These are phyloP conservation scores for Aphidius ervi DNA, from an alignment of 1,140 invertebrate species.

Conservation along the genomic window DNA sequence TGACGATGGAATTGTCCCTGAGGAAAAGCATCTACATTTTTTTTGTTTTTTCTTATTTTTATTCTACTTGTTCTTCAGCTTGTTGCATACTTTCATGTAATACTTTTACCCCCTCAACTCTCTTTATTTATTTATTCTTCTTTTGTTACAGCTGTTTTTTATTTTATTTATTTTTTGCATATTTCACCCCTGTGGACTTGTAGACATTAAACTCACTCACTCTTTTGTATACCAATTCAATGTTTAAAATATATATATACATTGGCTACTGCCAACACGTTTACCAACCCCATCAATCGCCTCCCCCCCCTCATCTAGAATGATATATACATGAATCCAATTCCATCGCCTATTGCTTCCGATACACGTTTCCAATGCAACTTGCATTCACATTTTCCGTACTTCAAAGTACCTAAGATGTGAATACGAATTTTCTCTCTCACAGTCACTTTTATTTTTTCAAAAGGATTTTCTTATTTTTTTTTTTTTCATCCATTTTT, in stretches of 20 bases:
- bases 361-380: background rate
- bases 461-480: background rate
- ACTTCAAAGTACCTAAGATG: slow-evolving; percentile 6
- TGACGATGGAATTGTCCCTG: slow-evolving; percentile 37
- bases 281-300: background rate
- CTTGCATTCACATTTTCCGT: slow-evolving; percentile 4
- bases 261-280: slow-evolving; percentile 17
- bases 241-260: background rate
- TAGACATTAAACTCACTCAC: too few relatives aligned
- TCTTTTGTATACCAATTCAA: too few relatives aligned
- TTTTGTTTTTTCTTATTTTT: background rate
- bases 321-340: background rate
- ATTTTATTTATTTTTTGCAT: slow-evolving; percentile 3
- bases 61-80: background rate
- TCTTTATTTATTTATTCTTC: background rate
- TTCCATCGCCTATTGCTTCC: background rate
- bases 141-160: background rate
- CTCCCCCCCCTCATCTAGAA: background rate
- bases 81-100: slow-evolving; percentile 28
- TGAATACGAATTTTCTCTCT: slow-evolving; percentile 5
- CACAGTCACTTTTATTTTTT: background rate
- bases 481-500: background rate
- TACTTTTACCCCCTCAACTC: background rate
- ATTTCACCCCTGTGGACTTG: too few relatives aligned
- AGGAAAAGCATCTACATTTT: slow-evolving; percentile 15